Percentiles rank a stretch among this genome's conserved stretches.
phyloP scores from a whole-genome alignment of 92 coral and sea anemone species.

The Micromussa lordhowensis region DNA sequence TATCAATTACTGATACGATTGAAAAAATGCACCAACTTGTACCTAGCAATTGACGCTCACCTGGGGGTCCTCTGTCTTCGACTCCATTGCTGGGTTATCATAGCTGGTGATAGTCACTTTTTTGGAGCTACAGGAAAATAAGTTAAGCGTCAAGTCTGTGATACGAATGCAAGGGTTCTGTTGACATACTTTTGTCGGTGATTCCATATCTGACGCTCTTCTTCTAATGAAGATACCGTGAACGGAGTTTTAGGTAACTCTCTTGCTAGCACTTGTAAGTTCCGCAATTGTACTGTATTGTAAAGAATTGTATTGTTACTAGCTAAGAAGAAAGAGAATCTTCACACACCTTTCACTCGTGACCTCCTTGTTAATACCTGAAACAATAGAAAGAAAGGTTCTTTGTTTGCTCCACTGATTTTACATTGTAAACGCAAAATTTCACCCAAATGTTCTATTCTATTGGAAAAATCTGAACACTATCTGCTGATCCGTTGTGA shows the following conservation, averaged over 20 bases:
- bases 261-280: background rate
- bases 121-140: background rate
- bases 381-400: background rate
- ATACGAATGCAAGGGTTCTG: too few species aligned
- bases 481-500: background rate
- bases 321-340: background rate
- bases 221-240: background rate
- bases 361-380: background rate
- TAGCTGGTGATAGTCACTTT: slow-evolving; percentile 14
- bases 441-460: background rate
- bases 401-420: background rate
- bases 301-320: background rate
- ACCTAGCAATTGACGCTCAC: background rate
- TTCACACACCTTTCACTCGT: background rate
- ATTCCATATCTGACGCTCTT: too few species aligned
- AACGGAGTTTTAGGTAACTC: background rate
- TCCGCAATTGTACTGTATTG: too few species aligned
- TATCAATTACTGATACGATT: too few species aligned
- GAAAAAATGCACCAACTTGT: background rate
- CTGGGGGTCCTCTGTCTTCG: background rate
- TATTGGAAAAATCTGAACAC: too few species aligned
- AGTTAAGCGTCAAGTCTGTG: too few species aligned
- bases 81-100: slow-evolving; percentile 31
- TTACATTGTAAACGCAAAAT: background rate
- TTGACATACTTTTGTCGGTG: too few species aligned